These are phyloP conservation scores for Hylaea fasciaria DNA, from an alignment of 2,888 invertebrate genomes.

Conservation along the genomic window DNA sequence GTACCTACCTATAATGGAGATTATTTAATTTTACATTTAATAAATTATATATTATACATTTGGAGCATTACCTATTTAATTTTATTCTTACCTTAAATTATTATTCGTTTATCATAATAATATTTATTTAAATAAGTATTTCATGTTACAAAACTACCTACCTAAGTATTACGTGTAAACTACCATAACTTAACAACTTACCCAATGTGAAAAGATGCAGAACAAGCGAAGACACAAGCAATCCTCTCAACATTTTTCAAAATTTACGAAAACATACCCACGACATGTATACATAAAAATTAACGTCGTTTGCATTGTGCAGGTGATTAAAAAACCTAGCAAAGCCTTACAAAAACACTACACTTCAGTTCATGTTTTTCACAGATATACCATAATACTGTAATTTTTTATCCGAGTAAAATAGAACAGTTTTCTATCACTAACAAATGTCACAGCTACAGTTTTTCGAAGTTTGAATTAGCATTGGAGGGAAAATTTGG, in stretches of 20 bases:
- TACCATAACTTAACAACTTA: constrained; percentile 51
- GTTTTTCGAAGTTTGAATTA: constrained; percentile 47
- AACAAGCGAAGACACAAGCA: constrained; percentile 66
- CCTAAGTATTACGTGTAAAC: no score
- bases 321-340: constrained; percentile 51
- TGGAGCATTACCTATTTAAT: no score
- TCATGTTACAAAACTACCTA: no score
- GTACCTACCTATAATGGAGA: no score
- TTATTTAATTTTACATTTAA: no score
- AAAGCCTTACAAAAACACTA: constrained; percentile 58
- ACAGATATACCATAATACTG: constrained; percentile 58
- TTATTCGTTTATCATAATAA: no score
- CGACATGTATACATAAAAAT: constrained; percentile 64
- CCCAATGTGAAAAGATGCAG: constrained; percentile 66
- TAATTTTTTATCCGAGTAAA: constrained; percentile 56
- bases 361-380: constrained; percentile 51
- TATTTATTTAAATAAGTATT: no score
- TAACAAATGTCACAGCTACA: constrained; percentile 30
- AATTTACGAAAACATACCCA: constrained; percentile 65
- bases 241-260: constrained; percentile 78
- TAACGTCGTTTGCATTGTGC: constrained; percentile 75
- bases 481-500: constrained; percentile 59
- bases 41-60: no score
- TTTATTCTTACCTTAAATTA: no score
- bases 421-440: constrained; percentile 56